phyloP scores from a whole-genome alignment of 1,140 invertebrate species.

The Pseudomyrmex sp. region DNA sequence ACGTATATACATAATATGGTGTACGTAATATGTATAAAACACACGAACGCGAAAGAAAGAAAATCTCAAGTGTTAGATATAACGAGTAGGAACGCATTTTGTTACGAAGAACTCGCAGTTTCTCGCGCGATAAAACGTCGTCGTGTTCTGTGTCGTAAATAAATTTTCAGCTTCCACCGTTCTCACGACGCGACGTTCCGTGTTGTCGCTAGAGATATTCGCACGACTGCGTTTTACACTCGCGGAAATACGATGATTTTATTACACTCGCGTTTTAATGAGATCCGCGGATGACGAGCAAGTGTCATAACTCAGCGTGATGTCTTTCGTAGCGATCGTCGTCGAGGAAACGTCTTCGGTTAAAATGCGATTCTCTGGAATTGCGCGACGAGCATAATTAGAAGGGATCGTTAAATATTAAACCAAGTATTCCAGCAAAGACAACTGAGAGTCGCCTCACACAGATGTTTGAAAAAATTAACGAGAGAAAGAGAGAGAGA shows the following conservation, averaged over 20 bases:
- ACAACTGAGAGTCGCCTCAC: too few relatives aligned
- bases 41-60: too few relatives aligned
- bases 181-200: not conserved
- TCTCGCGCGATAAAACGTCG: not conserved
- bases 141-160: not conserved
- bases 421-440: not conserved
- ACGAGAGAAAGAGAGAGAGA: too few relatives aligned
- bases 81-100: not conserved
- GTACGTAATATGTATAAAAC: too few relatives aligned
- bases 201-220: not conserved
- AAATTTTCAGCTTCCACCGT: conserved; percentile 11
- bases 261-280: conserved; percentile 20
- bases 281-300: conserved; percentile 39
- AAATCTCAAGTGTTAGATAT: too few relatives aligned
- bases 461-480: too few relatives aligned
- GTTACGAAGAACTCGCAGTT: not conserved
- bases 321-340: not conserved
- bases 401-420: not conserved
- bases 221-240: not conserved
- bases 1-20: too few relatives aligned
- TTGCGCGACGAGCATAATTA: not conserved
- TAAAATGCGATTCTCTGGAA: not conserved
- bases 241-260: conserved; percentile 3
- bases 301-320: conserved; percentile 45
- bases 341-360: not conserved